phyloP scores from a whole-genome alignment of 1,140 invertebrate genomes.

The Physella acuta region DNA sequence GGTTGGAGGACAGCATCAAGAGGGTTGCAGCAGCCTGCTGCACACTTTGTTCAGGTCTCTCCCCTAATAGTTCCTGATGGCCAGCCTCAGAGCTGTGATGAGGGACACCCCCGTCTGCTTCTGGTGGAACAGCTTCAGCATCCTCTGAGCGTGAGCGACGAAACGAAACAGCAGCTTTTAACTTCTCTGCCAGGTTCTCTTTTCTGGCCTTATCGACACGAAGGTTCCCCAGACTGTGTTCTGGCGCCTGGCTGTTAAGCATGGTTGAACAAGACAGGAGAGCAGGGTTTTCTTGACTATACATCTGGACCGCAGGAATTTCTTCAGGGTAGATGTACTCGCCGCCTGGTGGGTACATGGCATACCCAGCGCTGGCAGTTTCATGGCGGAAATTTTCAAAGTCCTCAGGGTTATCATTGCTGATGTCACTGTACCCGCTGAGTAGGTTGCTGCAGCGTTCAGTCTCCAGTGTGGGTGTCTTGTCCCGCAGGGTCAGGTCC shows the following conservation, averaged over 20 bases:
- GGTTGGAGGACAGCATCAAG: slow-evolving; percentile 1
- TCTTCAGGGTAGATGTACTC: too few species aligned
- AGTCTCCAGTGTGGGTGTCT: neutral
- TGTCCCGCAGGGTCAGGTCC: neutral
- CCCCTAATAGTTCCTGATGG: neutral
- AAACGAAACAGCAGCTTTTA: neutral
- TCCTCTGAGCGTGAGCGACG: neutral
- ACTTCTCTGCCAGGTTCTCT: neutral
- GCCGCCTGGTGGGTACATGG: too few species aligned
- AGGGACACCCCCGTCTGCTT: neutral
- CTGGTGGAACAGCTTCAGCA: neutral
- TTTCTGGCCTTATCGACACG: neutral
- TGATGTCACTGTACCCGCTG: neutral
- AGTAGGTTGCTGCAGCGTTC: neutral
- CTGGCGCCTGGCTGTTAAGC: neutral
- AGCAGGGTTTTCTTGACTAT: too few species aligned
- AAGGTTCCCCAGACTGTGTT: too few species aligned
- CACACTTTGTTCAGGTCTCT: neutral
- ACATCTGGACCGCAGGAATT: too few species aligned
- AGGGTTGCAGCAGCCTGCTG: slow-evolving; percentile 8
- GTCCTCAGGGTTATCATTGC: neutral
- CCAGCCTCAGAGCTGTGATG: neutral
- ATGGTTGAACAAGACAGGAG: too few species aligned
- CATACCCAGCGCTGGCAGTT: too few species aligned
- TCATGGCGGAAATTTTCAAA: neutral